These are phyloP conservation scores for Dugesia japonica DNA, from an alignment of 2,888 invertebrate species.

Conservation along the genomic window DNA sequence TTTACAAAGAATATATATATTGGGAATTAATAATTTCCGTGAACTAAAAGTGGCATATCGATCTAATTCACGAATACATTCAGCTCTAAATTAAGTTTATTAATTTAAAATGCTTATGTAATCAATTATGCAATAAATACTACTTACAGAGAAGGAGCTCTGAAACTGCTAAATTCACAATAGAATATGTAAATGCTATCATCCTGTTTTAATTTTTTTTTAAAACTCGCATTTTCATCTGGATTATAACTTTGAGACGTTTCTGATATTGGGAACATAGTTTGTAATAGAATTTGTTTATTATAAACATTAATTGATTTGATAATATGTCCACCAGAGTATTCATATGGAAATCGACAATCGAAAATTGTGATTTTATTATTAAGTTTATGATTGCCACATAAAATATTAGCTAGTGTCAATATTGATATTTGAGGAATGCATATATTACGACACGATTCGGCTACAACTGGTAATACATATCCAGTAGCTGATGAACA, in stretches of 20 bases:
- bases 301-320: slow-evolving; percentile 9
- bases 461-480: not conserved
- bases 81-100: not conserved
- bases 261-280: not conserved
- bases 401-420: not conserved
- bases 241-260: not conserved
- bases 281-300: slow-evolving; percentile 5
- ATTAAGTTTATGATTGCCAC: not conserved
- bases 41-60: not conserved
- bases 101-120: not conserved
- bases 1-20: not conserved
- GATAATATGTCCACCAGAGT: slow-evolving; percentile 16
- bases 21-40: not conserved
- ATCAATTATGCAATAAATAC: not conserved
- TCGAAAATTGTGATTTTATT: not conserved
- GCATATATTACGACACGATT: not conserved
- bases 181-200: not conserved
- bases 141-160: slow-evolving; percentile 26
- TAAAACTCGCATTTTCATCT: not conserved
- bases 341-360: slow-evolving; percentile 30
- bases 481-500: not conserved
- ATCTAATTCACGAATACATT: slow-evolving; percentile 2
- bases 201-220: no score
- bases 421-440: not conserved
- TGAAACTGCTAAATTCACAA: slow-evolving; percentile 23